A percentile compares a stretch with the other conserved stretches of the same genome.
phyloP scores from a whole-genome alignment of 2,797 vertebrate species.

The Coranthus polyacanthus region DNA sequence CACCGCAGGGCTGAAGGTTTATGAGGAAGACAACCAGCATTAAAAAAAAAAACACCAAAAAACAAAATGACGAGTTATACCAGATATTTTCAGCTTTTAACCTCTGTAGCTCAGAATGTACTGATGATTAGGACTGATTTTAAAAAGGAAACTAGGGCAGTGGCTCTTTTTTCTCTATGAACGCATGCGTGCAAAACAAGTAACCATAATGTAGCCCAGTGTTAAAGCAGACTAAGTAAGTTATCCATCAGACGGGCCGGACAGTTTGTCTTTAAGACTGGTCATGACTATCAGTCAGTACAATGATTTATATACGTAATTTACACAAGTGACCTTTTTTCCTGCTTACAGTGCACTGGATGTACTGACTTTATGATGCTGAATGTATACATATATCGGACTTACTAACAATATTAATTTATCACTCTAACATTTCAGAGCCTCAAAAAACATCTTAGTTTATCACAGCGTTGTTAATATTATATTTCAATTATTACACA shows the following conservation, averaged over 20 bases:
- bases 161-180: neutral
- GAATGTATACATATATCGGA: no score
- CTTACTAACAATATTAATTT: no score
- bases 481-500: no score
- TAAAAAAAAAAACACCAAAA: slow-evolving; percentile 5
- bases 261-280: neutral
- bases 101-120: neutral
- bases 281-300: neutral
- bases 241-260: neutral
- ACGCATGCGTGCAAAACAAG: neutral
- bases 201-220: no score
- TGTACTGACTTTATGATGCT: no score
- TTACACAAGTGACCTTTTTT: slow-evolving; percentile 1
- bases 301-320: neutral
- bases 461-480: no score
- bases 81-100: slow-evolving; percentile 21
- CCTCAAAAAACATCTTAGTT: no score
- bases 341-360: neutral
- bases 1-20: slow-evolving; percentile 9
- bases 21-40: neutral
- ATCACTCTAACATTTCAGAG: no score
- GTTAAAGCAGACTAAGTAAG: neutral
- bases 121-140: neutral
- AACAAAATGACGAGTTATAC: neutral
- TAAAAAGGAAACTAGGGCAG: slow-evolving; percentile 13